phyloP scores from a whole-genome alignment of 2,113 vertebrate genomes.

The Octodon degus region DNA sequence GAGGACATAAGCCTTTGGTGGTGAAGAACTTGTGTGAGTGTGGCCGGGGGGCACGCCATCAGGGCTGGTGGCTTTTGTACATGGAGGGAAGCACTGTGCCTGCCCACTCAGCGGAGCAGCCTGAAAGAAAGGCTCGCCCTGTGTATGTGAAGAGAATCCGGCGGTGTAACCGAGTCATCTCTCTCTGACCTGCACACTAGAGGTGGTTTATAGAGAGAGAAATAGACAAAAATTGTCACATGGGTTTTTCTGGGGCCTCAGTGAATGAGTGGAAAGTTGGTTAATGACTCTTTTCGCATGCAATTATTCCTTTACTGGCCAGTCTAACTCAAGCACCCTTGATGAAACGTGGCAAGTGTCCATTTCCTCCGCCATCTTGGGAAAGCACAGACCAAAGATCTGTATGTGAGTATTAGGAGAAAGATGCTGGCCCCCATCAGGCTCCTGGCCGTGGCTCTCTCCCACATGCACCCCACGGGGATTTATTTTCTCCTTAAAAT shows the following conservation, averaged over 20 bases:
- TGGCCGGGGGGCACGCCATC: not conserved
- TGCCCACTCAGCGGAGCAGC: not conserved
- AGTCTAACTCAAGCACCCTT: constrained; percentile 75
- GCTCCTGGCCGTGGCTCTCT: constrained; percentile 66
- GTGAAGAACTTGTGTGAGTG: not conserved
- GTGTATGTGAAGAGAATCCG: not conserved
- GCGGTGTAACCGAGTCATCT: not conserved
- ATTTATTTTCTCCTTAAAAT: constrained; percentile 79
- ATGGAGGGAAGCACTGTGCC: not conserved
- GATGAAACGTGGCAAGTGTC: constrained; percentile 62
- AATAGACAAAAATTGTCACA: not conserved
- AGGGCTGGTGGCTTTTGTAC: not conserved
- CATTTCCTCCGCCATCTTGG: constrained; percentile 74
- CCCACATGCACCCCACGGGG: constrained; percentile 52
- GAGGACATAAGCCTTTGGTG: constrained; percentile 69
- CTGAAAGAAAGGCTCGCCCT: not conserved
- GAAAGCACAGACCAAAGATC: constrained; percentile 70
- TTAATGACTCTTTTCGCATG: constrained; percentile 74
- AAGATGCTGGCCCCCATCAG: constrained; percentile 71
- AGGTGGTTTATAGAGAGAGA: not conserved
- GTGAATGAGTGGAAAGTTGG: not conserved
- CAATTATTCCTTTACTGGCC: constrained; percentile 78
- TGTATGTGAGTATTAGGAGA: constrained; percentile 61
- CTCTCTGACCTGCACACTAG: not conserved
- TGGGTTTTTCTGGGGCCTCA: not conserved